A percentile compares a stretch with the other conserved stretches of the same genome.
Evolutionary conservation across 2,113 vertebrate genomes (phyloP).

Genomic region (Peromyscus californicus): DNA sequence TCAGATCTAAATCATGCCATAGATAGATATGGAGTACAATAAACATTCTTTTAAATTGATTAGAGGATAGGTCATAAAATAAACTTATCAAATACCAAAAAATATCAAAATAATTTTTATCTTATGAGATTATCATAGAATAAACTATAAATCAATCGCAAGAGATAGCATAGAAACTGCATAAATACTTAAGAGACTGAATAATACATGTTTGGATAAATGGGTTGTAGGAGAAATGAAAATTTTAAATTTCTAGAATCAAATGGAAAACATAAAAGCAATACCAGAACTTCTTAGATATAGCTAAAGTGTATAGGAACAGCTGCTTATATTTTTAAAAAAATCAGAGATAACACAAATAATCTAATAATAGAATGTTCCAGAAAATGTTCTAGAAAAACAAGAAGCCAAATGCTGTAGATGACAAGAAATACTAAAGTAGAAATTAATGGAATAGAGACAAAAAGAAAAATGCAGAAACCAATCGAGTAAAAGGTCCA

Average conservation of each 20-base stretch:
- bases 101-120: not conserved
- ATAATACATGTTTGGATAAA: not conserved
- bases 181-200: not conserved
- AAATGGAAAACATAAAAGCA: not conserved
- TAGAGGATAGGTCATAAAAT: not conserved
- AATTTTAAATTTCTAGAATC: not conserved
- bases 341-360: not conserved
- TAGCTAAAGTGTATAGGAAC: not conserved
- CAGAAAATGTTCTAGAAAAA: not conserved
- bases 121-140: not conserved
- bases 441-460: not conserved
- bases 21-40: not conserved
- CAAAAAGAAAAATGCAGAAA: not conserved
- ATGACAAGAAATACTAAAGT: not conserved
- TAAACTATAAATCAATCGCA: not conserved
- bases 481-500: not conserved
- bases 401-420: not conserved
- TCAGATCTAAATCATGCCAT: not conserved
- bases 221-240: not conserved
- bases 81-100: not conserved
- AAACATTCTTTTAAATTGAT: not conserved
- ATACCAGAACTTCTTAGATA: not conserved
- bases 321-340: not conserved
- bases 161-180: not conserved
- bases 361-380: not conserved